Evolutionary conservation across 2,797 vertebrate species (phyloP).

Genomic region (Dromococcyx pavoninus): DNA sequence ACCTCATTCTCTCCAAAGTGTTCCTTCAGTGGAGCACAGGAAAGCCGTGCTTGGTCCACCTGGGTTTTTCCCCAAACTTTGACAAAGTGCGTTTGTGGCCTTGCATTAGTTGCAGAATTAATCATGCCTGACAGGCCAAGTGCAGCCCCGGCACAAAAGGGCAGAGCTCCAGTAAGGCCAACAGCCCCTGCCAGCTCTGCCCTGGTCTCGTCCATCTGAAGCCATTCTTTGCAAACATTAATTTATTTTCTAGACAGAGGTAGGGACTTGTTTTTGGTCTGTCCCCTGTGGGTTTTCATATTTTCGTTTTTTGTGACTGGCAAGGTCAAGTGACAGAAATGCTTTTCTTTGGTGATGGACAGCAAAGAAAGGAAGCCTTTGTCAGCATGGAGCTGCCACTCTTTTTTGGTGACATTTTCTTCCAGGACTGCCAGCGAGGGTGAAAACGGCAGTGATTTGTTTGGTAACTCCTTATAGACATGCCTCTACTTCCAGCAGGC

Average conservation of each 20-base stretch:
- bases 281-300: background rate
- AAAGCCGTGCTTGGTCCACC: background rate
- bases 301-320: background rate
- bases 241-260: background rate
- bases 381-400: background rate
- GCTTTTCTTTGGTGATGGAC: background rate
- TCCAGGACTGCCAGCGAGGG: background rate
- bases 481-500: background rate
- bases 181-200: background rate
- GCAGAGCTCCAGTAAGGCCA: background rate
- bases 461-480: background rate
- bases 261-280: background rate
- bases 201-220: background rate
- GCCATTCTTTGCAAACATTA: background rate
- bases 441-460: background rate
- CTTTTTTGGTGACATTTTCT: background rate
- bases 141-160: background rate
- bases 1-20: accelerated
- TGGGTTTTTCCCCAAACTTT: background rate
- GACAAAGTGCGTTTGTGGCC: background rate
- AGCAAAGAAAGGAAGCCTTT: background rate
- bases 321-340: background rate
- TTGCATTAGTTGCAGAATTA: background rate
- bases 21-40: background rate
- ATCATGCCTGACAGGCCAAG: background rate